These are phyloP conservation scores for Meganola albula DNA, from an alignment of 2,888 invertebrate genomes.

Conservation along the genomic window DNA sequence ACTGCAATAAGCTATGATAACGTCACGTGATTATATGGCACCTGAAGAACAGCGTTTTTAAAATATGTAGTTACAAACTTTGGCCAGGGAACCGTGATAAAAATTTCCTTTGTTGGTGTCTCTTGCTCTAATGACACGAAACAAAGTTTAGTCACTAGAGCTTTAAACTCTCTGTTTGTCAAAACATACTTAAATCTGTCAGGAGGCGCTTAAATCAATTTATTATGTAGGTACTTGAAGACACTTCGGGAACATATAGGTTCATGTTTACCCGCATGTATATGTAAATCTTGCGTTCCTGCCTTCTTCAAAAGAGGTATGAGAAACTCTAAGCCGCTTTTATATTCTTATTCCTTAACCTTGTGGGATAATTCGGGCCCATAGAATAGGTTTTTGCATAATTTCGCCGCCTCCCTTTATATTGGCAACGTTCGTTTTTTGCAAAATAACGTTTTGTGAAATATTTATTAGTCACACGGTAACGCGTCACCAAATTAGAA, in stretches of 20 bases:
- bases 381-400: conserved; percentile 75
- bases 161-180: conserved; percentile 70
- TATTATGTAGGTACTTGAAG: conserved; percentile 68
- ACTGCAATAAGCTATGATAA: no score
- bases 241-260: conserved; percentile 58
- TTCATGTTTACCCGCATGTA: conserved; percentile 62
- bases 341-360: conserved; percentile 74
- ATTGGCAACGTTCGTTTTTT: conserved; percentile 38
- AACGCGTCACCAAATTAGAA: conserved; percentile 53
- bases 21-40: no score
- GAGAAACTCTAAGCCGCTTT: conserved; percentile 72
- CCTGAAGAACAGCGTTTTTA: no score
- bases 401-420: conserved; percentile 65
- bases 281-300: conserved; percentile 68
- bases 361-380: conserved; percentile 71
- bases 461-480: conserved; percentile 51
- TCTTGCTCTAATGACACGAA: conserved; percentile 38
- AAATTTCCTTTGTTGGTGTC: conserved; percentile 41
- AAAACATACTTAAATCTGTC: conserved; percentile 72
- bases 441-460: conserved; percentile 39
- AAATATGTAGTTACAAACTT: no score
- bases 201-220: conserved; percentile 74
- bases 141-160: conserved; percentile 63
- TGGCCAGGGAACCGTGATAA: no score
- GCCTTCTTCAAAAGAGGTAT: conserved; percentile 65